phyloP scores from a whole-genome alignment of 2,797 vertebrate species.

The Apogon hyalosoma region DNA sequence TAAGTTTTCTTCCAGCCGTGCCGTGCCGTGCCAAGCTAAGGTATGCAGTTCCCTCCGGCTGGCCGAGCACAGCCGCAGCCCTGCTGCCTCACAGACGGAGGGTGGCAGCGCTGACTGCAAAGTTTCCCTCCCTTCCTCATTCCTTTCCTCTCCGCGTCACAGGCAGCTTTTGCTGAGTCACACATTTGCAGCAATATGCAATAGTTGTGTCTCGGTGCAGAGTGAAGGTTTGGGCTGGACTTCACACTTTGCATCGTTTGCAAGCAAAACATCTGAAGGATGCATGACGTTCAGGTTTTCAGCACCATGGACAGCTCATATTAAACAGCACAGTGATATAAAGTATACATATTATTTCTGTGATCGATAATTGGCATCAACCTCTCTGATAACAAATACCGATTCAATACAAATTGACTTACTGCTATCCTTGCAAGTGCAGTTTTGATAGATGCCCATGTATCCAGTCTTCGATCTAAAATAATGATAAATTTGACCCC shows the following conservation, averaged over 20 bases:
- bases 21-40: conserved; percentile 31
- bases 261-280: neutral
- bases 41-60: conserved; percentile 46
- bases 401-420: conserved; percentile 69
- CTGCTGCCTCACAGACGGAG: conserved; percentile 52
- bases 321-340: neutral
- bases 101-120: conserved; percentile 74
- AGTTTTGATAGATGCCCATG: conserved; percentile 95
- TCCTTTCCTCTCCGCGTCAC: conserved; percentile 69
- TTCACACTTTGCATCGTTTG: neutral
- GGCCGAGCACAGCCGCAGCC: conserved; percentile 63
- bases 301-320: conserved; percentile 75
- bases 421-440: conserved; percentile 94
- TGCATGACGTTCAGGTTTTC: conserved; percentile 15
- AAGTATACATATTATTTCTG: neutral
- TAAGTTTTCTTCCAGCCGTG: conserved; percentile 36
- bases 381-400: neutral
- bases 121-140: conserved; percentile 48
- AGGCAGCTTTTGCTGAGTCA: conserved; percentile 72
- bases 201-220: neutral
- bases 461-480: conserved; percentile 95
- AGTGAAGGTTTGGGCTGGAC: neutral
- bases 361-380: neutral
- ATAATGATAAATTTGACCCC: conserved; percentile 95
- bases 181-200: conserved; percentile 52